Conservation (phyloP, 2,113 vertebrate species). For the Chitala chitala region DNA sequence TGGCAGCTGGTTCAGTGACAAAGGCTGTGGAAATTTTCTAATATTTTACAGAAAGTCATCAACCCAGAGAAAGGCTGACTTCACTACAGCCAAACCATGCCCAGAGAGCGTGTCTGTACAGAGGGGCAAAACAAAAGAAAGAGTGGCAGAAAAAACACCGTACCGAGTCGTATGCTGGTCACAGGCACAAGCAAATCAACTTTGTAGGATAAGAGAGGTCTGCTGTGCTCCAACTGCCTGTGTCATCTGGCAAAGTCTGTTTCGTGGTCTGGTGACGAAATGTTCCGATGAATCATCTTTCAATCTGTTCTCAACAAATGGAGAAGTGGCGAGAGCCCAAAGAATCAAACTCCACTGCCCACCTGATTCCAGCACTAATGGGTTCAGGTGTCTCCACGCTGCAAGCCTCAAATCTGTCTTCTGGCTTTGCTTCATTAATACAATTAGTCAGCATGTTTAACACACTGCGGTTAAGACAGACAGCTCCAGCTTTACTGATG, state of each 20-base stretch:
- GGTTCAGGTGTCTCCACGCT: neutral
- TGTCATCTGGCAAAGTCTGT: neutral
- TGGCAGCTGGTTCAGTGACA: neutral
- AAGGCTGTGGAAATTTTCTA: neutral
- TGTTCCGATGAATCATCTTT: slow-evolving; percentile 1
- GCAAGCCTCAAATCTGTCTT: neutral
- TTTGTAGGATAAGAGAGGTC: neutral
- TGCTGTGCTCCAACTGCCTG: neutral
- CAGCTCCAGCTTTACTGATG: neutral
- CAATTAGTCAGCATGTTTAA: neutral
- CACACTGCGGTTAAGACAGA: neutral
- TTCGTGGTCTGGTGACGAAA: neutral
- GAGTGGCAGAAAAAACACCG: neutral
- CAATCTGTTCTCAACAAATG: neutral
- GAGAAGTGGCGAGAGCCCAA: neutral
- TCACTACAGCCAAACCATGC: neutral
- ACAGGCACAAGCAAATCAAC: neutral
- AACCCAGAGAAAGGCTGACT: neutral
- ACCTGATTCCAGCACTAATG: neutral
- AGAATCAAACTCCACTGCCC: neutral
- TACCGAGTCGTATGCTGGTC: too few species aligned
- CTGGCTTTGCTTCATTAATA: neutral
- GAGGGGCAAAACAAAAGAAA: neutral
- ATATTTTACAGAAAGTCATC: neutral
- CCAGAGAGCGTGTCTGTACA: neutral